Conservation (phyloP, 2,888 invertebrate species). For the Lutraria lutraria region DNA sequence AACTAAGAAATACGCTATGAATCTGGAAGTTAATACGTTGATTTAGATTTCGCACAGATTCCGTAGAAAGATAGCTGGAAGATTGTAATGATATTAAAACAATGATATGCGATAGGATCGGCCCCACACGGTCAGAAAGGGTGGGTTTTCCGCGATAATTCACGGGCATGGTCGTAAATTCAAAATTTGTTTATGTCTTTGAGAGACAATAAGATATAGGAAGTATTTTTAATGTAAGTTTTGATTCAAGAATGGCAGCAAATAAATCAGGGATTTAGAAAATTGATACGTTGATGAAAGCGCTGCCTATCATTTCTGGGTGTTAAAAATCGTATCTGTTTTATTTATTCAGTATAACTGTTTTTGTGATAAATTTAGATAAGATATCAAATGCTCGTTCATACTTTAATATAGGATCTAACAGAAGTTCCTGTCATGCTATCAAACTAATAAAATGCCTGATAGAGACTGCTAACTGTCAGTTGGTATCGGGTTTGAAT, state of each 20-base stretch:
- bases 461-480: background rate
- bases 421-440: background rate
- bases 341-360: constrained; percentile 37
- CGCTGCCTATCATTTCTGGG: constrained; percentile 30
- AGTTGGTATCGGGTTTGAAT: background rate
- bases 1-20: constrained; percentile 56
- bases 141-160: constrained; percentile 48
- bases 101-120: constrained; percentile 64
- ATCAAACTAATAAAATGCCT: constrained; percentile 16
- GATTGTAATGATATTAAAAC: constrained; percentile 68
- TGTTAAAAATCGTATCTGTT: constrained; percentile 38
- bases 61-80: constrained; percentile 40
- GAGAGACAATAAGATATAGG: constrained; percentile 64
- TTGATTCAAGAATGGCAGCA: constrained; percentile 43
- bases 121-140: constrained; percentile 58
- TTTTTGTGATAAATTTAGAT: constrained; percentile 39
- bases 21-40: constrained; percentile 56
- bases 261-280: constrained; percentile 40
- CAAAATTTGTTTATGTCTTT: constrained; percentile 65
- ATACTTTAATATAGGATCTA: constrained; percentile 8
- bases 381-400: constrained; percentile 22
- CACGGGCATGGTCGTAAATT: constrained; percentile 67
- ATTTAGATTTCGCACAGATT: constrained; percentile 55
- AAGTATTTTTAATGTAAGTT: constrained; percentile 51
- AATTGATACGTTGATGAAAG: constrained; percentile 57